A percentile compares a stretch with the other conserved stretches of the same genome.
These are phyloP conservation scores for Polydrusus pterygomalis DNA, from an alignment of 2,888 invertebrate species.

Conservation along the genomic window DNA sequence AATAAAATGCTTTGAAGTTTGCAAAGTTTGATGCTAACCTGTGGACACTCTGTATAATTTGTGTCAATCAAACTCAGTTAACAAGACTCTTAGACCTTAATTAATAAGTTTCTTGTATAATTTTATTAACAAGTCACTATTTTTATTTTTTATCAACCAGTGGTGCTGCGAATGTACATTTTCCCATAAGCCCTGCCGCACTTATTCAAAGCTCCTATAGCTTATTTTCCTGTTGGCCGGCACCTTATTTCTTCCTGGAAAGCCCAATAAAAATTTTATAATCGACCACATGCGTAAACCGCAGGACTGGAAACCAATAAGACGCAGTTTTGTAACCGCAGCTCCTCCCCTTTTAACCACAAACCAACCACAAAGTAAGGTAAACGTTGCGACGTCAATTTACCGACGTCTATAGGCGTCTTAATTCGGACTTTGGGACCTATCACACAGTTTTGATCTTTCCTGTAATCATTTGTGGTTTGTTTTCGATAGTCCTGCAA, in stretches of 20 bases:
- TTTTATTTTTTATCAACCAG: no score
- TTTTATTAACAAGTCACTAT: no score
- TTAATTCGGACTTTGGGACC: slow-evolving; percentile 60
- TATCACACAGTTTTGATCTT: slow-evolving; percentile 53
- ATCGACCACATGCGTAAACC: slow-evolving; percentile 75
- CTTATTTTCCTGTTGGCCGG: neutral
- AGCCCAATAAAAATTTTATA: slow-evolving; percentile 72
- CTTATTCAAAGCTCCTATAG: neutral
- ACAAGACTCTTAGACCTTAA: no score
- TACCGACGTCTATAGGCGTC: slow-evolving; percentile 66
- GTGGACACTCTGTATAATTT: no score
- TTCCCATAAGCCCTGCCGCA: neutral
- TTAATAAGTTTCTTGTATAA: no score
- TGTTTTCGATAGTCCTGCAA: slow-evolving; percentile 6
- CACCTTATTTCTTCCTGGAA: slow-evolving; percentile 2
- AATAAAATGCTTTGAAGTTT: no score
- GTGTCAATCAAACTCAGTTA: no score
- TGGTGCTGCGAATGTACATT: no score
- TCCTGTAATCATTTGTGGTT: slow-evolving; percentile 18
- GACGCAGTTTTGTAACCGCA: slow-evolving; percentile 76
- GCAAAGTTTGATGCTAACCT: no score
- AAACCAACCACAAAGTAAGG: slow-evolving; percentile 74
- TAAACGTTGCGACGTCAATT: slow-evolving; percentile 70
- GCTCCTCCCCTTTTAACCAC: slow-evolving; percentile 68
- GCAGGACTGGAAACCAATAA: slow-evolving; percentile 76